Evolutionary conservation across 1,140 invertebrate species (phyloP).

Genomic region (Brevipalpus yothersi): DNA sequence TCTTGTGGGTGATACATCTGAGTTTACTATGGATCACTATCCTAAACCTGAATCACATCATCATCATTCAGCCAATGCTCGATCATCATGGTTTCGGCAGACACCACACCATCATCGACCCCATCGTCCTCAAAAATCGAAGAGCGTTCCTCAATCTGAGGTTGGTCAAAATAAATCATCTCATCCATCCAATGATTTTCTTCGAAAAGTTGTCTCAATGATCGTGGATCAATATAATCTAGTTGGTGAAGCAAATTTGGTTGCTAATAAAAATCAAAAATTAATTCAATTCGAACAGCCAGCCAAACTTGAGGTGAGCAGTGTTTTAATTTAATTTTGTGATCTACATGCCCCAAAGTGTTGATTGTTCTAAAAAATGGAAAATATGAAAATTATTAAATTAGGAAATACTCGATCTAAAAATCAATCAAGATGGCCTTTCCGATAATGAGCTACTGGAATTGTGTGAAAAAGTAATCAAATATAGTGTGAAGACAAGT

Average conservation of each 20-base stretch:
- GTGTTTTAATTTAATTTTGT: not conserved
- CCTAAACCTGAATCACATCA: too few species aligned
- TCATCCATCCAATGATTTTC: not conserved
- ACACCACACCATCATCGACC: too few species aligned
- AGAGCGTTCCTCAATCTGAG: too few species aligned
- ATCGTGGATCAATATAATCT: constrained; percentile 8
- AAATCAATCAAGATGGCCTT: constrained; percentile 51
- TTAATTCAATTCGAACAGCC: constrained; percentile 78
- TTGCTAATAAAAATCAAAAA: constrained; percentile 23
- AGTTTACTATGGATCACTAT: too few species aligned
- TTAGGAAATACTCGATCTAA: constrained; percentile 48
- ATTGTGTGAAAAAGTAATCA: constrained; percentile 68
- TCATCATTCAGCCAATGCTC: too few species aligned
- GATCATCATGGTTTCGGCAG: too few species aligned
- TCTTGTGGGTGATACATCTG: too few species aligned
- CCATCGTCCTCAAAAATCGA: too few species aligned
- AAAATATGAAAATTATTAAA: not conserved
- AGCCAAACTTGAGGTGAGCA: constrained; percentile 42
- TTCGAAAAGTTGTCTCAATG: not conserved
- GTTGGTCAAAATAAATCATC: too few species aligned
- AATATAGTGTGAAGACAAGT: constrained; percentile 69
- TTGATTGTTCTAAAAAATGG: too few species aligned
- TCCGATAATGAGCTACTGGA: constrained; percentile 61
- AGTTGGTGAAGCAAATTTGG: not conserved
- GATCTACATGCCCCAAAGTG: too few species aligned